Evolutionary conservation across 2,797 vertebrate genomes (phyloP), one percentile per base, ranked within the genome.

Genomic region (Distichodus sexfasciatus): DNA sequence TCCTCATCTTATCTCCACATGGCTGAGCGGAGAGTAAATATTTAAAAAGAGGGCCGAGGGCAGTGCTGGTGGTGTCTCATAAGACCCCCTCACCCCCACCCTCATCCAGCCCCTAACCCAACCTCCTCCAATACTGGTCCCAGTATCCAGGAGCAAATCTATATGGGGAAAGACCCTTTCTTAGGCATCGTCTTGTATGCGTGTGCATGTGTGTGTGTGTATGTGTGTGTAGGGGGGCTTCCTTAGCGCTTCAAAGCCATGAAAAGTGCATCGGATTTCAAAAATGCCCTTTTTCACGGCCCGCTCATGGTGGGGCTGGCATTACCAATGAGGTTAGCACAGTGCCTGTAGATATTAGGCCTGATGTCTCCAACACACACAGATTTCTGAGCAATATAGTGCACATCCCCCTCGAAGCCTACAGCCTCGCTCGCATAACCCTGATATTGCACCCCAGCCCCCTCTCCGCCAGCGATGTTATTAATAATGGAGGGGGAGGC

Each of bases 401-500:
- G 66, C 74, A 75, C 76, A 44, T 69, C 74, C 71, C 71, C 35
- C 44, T 19, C 35, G 2, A 60, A 69, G 65, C 72, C 65, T 69
- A 66, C 57, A 65, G 63, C 36, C 72, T 67, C 66, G 71, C 54
- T 64, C 19, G 9, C 35, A 79, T 66, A 68, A 75, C 78, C 53
- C 64, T 74, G 76, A 83, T 83, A 82, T 81, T 83, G 54, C 72
- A 74, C 53, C 65, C 67, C 70, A 66, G 47, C 72, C 69, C 83
- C 81, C 82, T 65, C n/a, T 74, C 80, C 71, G 76, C 72, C 48
- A 40, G 59, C 55, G 63, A 82, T 85, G 80, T 90, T 89, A 90
- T 88, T 87, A 90, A 88, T 88, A 90, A 91, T 84, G 75, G 82
- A 86, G 79, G 79, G n/a, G 81, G 78, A 83, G 74, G 85, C 83